phyloP scores from a whole-genome alignment of 2,888 invertebrate species.

The Chrysolina americana region DNA sequence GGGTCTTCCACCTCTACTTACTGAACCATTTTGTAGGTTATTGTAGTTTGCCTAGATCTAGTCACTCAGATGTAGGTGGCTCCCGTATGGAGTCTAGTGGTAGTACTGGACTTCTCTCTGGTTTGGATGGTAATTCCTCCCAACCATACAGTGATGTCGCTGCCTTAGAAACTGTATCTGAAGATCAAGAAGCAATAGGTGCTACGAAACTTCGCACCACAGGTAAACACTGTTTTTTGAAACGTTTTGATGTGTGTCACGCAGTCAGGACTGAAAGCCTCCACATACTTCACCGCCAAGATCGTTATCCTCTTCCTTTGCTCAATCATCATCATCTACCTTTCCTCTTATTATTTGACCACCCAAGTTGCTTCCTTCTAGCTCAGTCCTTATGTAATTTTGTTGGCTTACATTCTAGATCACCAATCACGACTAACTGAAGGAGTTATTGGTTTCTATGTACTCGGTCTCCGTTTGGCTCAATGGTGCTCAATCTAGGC shows the following conservation, averaged over 20 bases:
- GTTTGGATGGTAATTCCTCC: conserved; percentile 64
- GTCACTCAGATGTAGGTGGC: conserved; percentile 78
- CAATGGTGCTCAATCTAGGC: too few species aligned
- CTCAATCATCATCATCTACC: neutral
- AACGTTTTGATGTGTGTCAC: neutral
- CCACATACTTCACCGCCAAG: neutral
- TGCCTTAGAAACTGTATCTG: conserved; percentile 79
- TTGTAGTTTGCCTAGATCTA: conserved; percentile 88
- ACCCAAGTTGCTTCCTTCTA: neutral
- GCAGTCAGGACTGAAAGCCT: too few species aligned
- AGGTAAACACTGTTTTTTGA: conserved; percentile 56
- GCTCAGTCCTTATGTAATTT: neutral
- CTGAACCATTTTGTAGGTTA: conserved; percentile 74
- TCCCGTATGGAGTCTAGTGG: conserved; percentile 67
- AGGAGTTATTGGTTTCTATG: too few species aligned
- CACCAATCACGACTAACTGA: too few species aligned
- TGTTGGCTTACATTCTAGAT: neutral
- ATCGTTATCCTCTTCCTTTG: neutral
- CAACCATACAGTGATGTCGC: conserved; percentile 68
- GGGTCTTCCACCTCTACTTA: conserved; percentile 7
- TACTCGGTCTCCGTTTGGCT: too few species aligned
- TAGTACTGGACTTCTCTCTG: conserved; percentile 66
- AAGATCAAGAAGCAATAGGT: conserved; percentile 75
- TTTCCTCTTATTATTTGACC: neutral
- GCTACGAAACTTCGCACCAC: conserved; percentile 65